Base-by-base conservation (phyloP, 2,113 vertebrate species). In the Petaurus breviceps region DNA sequence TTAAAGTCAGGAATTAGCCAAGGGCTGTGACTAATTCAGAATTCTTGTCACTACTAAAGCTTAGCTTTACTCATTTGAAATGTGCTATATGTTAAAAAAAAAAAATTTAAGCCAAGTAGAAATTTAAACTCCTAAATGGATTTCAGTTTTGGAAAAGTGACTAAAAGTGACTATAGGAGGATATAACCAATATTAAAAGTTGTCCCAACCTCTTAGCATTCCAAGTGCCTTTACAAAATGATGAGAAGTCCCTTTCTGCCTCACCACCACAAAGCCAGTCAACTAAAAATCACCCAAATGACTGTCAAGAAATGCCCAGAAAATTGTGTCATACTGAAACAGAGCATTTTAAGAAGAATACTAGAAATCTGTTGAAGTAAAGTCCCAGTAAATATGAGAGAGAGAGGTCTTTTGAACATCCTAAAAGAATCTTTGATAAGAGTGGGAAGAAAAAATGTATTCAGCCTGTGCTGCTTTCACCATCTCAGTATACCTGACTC, bases 401-500 rank as follows among this genome's bases (percentile, higher is more conserved):
- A 92, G 89, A 49, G 28, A 50, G 49, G 47, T 90, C 49, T 93
- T 90, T 43, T 61, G 22, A 26, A 91, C 43, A 26, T n/a, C 57
- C 90, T 92, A 92, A 94, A 90, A n/a, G 52, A 55, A 92, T 8
- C 24, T 90, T 51, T 92, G 90, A 92, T 19, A n/a, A 8, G 89
- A 2, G 14, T n/a, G 28, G 55, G 91, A 46, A 92, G 57, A 93
- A 26, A 47, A 93, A 55, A 51, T 37, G 19, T 37, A 54, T 89
- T 28, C 11, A 91, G 77, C 19, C 68, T n/a, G 0, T 51, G 31
- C 37, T 51, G 51, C 52, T 90, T 47, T 96, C 92, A 92, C 31
- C 51, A 49, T 92, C 91, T 77, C n/a, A 95, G 49, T n/a, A 43
- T 3, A 93, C 91, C 89, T 94, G 95, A 96, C 90, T 94, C 61